Percentiles rank a stretch among this genome's conserved stretches.
Evolutionary conservation across 2,113 vertebrate genomes (phyloP).

Genomic region (Grus americana): DNA sequence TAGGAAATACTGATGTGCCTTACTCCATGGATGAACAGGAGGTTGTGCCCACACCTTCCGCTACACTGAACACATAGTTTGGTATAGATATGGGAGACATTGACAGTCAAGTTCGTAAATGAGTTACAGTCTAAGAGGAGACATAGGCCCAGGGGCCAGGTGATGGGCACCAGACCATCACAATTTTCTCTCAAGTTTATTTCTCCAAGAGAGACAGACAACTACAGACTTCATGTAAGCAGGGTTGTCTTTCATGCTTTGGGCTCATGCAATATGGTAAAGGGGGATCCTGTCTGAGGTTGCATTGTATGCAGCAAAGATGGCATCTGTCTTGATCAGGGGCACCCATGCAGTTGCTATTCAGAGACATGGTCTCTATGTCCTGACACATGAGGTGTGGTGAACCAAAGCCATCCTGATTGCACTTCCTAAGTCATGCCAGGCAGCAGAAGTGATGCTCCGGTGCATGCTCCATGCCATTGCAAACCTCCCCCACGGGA

Average conservation of each 20-base stretch:
- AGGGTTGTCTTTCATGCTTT: not conserved
- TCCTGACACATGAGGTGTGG: not conserved
- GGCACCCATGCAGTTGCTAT: not conserved
- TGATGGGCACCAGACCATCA: not conserved
- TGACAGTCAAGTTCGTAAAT: not conserved
- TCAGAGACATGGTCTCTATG: not conserved
- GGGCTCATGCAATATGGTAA: not conserved
- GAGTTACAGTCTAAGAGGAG: not conserved
- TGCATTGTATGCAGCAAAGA: not conserved
- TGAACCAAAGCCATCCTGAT: not conserved
- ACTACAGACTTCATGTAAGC: not conserved
- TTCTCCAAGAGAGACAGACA: not conserved
- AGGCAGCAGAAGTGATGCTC: not conserved
- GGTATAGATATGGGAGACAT: not conserved
- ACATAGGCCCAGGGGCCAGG: no score
- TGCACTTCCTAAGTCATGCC: not conserved
- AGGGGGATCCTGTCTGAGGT: not conserved
- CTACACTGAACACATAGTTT: rapidly evolving
- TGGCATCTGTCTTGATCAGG: not conserved
- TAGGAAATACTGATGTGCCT: not conserved
- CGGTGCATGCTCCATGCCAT: rapidly evolving
- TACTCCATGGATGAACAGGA: not conserved
- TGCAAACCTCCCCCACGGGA: not conserved
- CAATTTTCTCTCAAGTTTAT: not conserved
- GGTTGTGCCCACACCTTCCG: not conserved